Percentiles rank a stretch among this genome's conserved stretches.
Evolutionary conservation across 2,888 invertebrate genomes (phyloP).

Genomic region (Dynastes tityus): DNA sequence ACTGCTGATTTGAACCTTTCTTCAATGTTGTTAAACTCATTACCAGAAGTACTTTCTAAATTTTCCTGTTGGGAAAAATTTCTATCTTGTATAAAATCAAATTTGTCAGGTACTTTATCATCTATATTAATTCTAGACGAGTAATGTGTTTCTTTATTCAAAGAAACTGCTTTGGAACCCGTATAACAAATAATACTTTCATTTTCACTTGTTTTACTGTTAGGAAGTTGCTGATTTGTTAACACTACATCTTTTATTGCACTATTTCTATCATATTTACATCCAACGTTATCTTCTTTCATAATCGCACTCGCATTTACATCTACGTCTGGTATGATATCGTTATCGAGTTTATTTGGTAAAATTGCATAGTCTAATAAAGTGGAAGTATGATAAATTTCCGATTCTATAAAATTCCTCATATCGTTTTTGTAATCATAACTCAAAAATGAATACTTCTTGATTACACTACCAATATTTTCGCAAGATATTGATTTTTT

Average conservation of each 20-base stretch:
- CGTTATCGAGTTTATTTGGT: background rate
- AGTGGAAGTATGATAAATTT: slow-evolving; percentile 39
- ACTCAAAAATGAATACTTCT: slow-evolving; percentile 10
- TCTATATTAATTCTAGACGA: background rate
- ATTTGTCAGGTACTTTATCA: slow-evolving; percentile 26
- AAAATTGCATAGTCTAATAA: slow-evolving; percentile 4
- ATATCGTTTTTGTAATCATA: slow-evolving; percentile 26
- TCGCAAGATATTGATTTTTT: background rate
- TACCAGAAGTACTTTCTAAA: too few relatives aligned
- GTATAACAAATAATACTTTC: slow-evolving; percentile 7
- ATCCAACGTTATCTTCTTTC: background rate
- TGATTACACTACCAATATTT: background rate
- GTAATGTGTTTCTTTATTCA: background rate
- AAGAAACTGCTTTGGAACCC: background rate
- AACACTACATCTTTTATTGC: slow-evolving; percentile 17
- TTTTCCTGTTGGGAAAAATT: too few relatives aligned
- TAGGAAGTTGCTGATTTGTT: slow-evolving; percentile 8
- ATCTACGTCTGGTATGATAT: background rate
- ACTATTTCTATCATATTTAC: background rate
- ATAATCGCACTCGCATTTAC: background rate
- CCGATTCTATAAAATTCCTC: slow-evolving; percentile 34
- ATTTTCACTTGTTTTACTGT: background rate
- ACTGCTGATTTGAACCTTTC: too few relatives aligned
- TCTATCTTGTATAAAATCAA: background rate
- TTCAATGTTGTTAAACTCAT: too few relatives aligned